Evolutionary conservation across 2,797 vertebrate species (phyloP), one percentile per base, ranked within the genome.

Genomic region (Anguilla obscura): DNA sequence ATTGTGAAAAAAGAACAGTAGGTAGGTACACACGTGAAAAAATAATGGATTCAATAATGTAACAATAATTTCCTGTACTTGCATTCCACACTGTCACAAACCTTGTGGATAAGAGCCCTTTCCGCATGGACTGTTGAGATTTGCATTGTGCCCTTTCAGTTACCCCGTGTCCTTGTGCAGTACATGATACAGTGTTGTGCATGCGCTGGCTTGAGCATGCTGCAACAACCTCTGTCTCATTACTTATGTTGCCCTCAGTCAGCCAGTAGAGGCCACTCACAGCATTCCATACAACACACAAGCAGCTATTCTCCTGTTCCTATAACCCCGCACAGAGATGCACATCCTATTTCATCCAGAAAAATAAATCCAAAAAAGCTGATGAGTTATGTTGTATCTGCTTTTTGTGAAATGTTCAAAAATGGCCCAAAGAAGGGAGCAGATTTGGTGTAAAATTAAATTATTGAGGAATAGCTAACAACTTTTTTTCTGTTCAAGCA

Each of bases 261-360:
- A 97, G 96, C 98, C 98, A 98, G 98, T 94, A 99, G 98, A 98
- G 98, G 98, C 97, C 98, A 99, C 98, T 99, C 98, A 97, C 96
- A 97, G 97, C 97, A 98, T 97, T 96, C 96, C 91, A 94, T 96
- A 95, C 86, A 93, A 93, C 92, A 92, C 92, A 91, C 91, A 92
- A 87, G 89, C 90, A 87, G 87, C 85, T 74, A 85, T 50, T n/a
- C 86, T 89, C 52, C 58, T 48, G 52, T 30, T 18, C 85, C 69
- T 36, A 30, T 40, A 63, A 80, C 88, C 74, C 69, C 63, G 40
- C 30, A 76, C 74, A 88, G 88, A 54, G 74, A 85, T 88, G 86
- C 90, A 89, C 90, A 89, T 90, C 88, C 89, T 21, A 58, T 82
- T 66, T 86, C 69, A 33, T 30, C 27, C 40, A 36, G 69, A 85